Conservation (phyloP, 2,113 vertebrate genomes). For the Lophotis ruficrista region DNA sequence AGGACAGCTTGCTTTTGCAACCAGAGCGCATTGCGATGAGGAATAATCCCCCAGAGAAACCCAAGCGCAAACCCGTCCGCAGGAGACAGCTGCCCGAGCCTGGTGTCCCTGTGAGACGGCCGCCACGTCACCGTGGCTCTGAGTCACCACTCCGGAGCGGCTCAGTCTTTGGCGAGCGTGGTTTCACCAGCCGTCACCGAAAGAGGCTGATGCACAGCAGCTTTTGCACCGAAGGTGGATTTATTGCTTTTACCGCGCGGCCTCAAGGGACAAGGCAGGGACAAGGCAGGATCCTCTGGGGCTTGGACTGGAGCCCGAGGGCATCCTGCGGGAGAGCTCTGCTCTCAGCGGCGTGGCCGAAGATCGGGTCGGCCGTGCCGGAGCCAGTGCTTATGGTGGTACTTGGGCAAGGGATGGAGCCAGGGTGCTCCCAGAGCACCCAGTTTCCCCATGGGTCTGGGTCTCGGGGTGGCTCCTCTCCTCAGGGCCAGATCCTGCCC, state of each 20-base stretch:
- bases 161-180: background rate
- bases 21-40: background rate
- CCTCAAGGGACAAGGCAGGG: background rate
- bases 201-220: accelerated
- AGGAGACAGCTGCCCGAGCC: background rate
- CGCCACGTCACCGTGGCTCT: background rate
- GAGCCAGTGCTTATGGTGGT: accelerated
- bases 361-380: accelerated
- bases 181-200: accelerated
- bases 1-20: background rate
- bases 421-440: background rate
- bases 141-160: background rate
- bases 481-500: background rate
- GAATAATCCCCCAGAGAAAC: background rate
- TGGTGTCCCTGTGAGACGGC: background rate
- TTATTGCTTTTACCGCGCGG: background rate
- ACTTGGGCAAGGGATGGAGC: background rate
- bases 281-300: background rate
- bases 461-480: background rate
- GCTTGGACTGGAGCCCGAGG: accelerated
- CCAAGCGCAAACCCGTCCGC: accelerated
- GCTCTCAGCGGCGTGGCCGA: accelerated
- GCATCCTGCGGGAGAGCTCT: accelerated
- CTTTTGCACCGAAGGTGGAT: background rate
- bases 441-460: accelerated